Evolutionary conservation across 1,140 invertebrate genomes (phyloP).

Genomic region (Bombus breviceps): DNA sequence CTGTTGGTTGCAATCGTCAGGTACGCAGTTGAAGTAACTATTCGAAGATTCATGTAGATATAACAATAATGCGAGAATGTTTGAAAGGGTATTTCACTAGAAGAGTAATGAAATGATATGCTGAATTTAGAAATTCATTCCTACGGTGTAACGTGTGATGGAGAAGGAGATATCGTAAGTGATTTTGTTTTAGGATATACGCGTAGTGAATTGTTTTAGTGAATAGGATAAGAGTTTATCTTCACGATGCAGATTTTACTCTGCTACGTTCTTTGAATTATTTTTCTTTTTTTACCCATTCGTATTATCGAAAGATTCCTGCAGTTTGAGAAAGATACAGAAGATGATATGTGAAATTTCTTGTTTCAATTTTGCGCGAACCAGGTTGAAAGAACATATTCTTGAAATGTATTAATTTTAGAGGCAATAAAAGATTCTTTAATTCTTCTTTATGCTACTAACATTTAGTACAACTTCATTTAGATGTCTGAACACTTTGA

Average conservation of each 20-base stretch:
- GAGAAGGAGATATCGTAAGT: background rate
- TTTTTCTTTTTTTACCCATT: background rate
- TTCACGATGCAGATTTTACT: too few relatives aligned
- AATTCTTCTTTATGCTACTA: too few relatives aligned
- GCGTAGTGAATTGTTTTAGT: background rate
- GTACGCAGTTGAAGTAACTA: background rate
- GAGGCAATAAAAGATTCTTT: too few relatives aligned
- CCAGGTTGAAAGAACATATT: background rate
- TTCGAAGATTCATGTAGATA: background rate
- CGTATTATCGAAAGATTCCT: background rate
- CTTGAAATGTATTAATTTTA: background rate
- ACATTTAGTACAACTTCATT: too few relatives aligned
- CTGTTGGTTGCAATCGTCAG: background rate
- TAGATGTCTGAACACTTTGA: background rate
- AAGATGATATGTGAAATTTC: background rate
- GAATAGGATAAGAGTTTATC: background rate
- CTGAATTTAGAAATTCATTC: background rate
- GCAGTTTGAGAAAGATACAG: background rate
- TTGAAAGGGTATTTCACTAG: too few relatives aligned
- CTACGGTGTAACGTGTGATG: too few relatives aligned
- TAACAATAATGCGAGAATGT: too few relatives aligned
- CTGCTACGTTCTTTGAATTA: background rate
- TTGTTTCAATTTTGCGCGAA: background rate
- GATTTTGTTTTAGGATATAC: background rate
- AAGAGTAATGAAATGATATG: background rate